A percentile compares a stretch with the other conserved stretches of the same genome.
Evolutionary conservation across 2,888 invertebrate species (phyloP).

Genomic region (Mylabris sibirica): DNA sequence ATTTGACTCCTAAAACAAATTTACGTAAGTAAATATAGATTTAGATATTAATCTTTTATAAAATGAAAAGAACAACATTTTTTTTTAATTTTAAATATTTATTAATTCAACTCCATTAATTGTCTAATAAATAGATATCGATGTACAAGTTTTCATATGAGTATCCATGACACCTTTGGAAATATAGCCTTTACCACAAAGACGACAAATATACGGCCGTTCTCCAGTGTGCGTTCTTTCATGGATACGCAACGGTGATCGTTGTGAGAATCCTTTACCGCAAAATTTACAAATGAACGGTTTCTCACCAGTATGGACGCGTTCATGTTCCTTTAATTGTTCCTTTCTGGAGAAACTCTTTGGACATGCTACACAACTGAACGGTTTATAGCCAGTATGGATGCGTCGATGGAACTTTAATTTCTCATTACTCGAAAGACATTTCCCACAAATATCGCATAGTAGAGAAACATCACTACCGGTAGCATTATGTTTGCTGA

Average conservation of each 20-base stretch:
- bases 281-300: conserved; percentile 69
- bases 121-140: conserved; percentile 24
- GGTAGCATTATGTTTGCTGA: conserved; percentile 61
- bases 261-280: conserved; percentile 69
- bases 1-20: not conserved
- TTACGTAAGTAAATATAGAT: not conserved
- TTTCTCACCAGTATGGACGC: conserved; percentile 69
- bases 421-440: conserved; percentile 63
- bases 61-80: too few species aligned
- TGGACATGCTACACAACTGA: conserved; percentile 52
- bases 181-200: conserved; percentile 66
- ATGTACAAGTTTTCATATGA: conserved; percentile 51
- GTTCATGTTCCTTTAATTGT: conserved; percentile 67
- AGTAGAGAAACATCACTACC: conserved; percentile 56
- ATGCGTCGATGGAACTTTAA: conserved; percentile 64
- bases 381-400: conserved; percentile 66
- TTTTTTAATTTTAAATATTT: too few species aligned
- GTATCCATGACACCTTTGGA: conserved; percentile 54
- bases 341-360: conserved; percentile 69
- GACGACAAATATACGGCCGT: conserved; percentile 65
- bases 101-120: conserved; percentile 23
- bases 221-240: conserved; percentile 69
- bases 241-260: conserved; percentile 68
- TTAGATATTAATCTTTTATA: not conserved
- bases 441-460: conserved; percentile 68